These are phyloP conservation scores for Somateria mollissima DNA, from an alignment of 2,797 vertebrate species.

Conservation along the genomic window DNA sequence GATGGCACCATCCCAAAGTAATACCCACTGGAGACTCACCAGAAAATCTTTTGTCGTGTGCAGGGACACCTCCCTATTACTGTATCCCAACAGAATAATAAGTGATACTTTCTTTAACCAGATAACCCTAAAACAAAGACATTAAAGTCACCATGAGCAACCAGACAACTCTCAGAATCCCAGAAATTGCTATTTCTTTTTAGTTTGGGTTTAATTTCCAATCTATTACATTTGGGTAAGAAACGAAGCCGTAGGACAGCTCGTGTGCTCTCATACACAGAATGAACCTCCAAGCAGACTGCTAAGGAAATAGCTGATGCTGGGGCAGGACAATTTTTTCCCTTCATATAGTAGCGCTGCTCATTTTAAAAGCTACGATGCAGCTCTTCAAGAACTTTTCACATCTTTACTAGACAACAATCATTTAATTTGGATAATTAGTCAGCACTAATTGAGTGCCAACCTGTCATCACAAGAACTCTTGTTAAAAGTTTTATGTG, in stretches of 20 bases:
- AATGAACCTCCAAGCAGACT: background rate
- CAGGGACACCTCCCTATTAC: too few species aligned
- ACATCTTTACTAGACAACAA: background rate
- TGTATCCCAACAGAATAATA: background rate
- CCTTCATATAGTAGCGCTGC: background rate
- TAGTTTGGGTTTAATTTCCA: background rate
- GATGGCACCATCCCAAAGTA: background rate
- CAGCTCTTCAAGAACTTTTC: background rate
- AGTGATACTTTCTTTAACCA: background rate
- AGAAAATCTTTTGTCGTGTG: background rate
- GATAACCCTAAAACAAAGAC: background rate
- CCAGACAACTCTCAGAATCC: background rate
- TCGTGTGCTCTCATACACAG: rapidly evolving
- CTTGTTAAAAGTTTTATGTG: background rate
- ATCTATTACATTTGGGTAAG: background rate
- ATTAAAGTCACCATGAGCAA: background rate
- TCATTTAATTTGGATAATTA: background rate
- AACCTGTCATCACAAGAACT: background rate
- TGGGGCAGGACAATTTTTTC: background rate
- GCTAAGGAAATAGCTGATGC: background rate
- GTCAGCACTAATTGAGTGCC: background rate
- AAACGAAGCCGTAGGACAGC: background rate
- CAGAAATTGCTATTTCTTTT: background rate
- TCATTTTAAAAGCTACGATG: background rate
- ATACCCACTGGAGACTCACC: background rate